Base-by-base conservation (phyloP, 2,797 vertebrate species). In the Danionella dracula region DNA sequence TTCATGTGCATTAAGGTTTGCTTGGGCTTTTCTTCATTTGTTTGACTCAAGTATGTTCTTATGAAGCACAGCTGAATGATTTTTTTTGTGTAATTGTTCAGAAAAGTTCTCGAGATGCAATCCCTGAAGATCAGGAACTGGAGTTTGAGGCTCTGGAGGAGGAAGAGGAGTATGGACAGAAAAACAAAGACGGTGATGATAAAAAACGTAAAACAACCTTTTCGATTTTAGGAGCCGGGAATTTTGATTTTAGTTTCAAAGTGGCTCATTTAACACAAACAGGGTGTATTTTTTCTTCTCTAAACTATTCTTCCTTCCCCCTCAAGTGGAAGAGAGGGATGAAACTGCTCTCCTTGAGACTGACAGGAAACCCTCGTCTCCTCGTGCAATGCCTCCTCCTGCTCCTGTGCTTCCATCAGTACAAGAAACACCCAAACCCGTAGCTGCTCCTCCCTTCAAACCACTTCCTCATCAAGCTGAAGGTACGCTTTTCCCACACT, bases 91-190 rank as follows among this genome's bases (percentile, higher is more conserved):
- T 50, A 19, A 17, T n/a, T n/a, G 4, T 17, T 21, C 81, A 96
- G 93, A 96, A 95, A 81, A 83, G 85, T 19, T 89, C 91, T 27
- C 92, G 93, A 78, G 93, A 94, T 35, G 78, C 87, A 41, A 92
- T 93, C 77, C 83, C 84, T 2, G 93, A 95, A 76, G 93, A 78
- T 48, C 73, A 93, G 42, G 93, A 94, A 72, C 82, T 95, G 1
- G 93, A 93, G 29, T 95, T 96, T 73, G 92, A 92, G 75, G 90
- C 91, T 41, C 85, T 94, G 17, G 93, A 93, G 50, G 93, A 90
- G 5, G 87, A 92, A 23, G 90, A 92, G 0, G 92, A 64, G 38
- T 75, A 78, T 8, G 50, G 34, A 34, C 20, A 2, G 29, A 73
- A 74, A 51, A 81, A 71, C 70, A 83, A 46, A 40, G 70, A 74